Percentiles rank a stretch among this genome's conserved stretches.
These are phyloP conservation scores for Radopholus similis DNA, from an alignment of 1,140 invertebrate genomes.

Conservation along the genomic window DNA sequence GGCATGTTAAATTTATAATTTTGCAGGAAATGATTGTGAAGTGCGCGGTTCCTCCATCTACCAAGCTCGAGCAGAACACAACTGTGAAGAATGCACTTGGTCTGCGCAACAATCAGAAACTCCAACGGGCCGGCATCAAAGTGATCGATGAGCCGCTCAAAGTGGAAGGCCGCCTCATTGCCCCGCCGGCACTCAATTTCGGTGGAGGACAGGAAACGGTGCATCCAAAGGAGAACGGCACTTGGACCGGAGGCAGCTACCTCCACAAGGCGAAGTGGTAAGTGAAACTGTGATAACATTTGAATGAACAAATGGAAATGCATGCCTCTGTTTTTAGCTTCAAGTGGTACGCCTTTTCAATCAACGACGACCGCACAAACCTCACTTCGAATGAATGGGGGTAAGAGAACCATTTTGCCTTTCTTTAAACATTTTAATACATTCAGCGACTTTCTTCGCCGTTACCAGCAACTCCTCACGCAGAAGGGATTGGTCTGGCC, in stretches of 20 bases:
- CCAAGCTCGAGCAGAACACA: neutral
- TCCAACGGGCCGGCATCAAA: neutral
- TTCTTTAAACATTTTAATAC: neutral
- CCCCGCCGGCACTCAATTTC: neutral
- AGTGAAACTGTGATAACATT: neutral
- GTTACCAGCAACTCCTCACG: neutral
- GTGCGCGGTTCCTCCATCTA: neutral
- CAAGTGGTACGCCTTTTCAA: neutral
- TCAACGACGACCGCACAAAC: no score
- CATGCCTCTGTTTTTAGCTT: neutral
- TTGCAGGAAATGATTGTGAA: conserved; percentile 8
- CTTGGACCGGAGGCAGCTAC: neutral
- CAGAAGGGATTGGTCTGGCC: neutral
- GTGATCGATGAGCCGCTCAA: neutral
- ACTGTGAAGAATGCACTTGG: neutral
- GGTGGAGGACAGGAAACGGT: neutral
- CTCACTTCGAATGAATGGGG: no score
- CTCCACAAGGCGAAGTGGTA: neutral
- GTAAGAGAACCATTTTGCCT: no score
- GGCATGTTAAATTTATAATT: neutral
- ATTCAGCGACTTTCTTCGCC: conserved; percentile 3
- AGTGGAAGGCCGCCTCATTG: neutral
- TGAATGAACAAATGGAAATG: neutral
- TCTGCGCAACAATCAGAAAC: neutral
- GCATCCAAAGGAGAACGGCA: neutral